Evolutionary conservation across 2,888 invertebrate species (phyloP).

Genomic region (Protodeltote pygarga): DNA sequence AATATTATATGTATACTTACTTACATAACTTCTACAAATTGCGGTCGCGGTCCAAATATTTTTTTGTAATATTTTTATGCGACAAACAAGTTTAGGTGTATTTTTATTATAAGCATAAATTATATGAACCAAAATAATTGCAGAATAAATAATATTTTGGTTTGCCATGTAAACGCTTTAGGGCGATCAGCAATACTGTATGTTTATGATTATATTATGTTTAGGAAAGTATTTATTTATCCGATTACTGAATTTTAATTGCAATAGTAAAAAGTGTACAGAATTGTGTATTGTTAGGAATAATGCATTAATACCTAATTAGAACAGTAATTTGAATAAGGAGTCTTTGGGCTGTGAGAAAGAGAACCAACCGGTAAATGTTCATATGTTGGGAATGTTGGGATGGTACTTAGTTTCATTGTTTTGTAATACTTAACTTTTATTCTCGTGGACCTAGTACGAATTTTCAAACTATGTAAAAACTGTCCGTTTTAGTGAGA

Average conservation of each 20-base stretch:
- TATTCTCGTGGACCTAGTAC: too few relatives aligned
- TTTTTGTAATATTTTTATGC: conserved; percentile 1
- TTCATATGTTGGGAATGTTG: conserved; percentile 19
- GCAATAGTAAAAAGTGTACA: conserved; percentile 31
- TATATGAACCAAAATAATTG: conserved; percentile 19
- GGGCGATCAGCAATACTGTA: conserved; percentile 17
- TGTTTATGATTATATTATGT: conserved; percentile 38
- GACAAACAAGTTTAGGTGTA: too few relatives aligned
- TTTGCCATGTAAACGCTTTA: conserved; percentile 34
- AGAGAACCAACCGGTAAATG: conserved; percentile 52
- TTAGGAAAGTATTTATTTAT: too few relatives aligned
- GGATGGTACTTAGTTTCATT: conserved; percentile 15
- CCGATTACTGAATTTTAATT: conserved; percentile 24
- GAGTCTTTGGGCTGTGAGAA: conserved; percentile 67
- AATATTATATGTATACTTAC: conserved; percentile 2
- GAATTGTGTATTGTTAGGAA: conserved; percentile 24
- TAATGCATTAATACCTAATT: conserved; percentile 33
- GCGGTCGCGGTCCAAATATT: conserved; percentile 17
- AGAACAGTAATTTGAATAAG: conserved; percentile 37
- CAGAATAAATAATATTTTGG: conserved; percentile 9
- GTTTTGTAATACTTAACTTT: conserved; percentile 24
- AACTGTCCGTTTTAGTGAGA: too few relatives aligned
- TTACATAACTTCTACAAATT: too few relatives aligned
- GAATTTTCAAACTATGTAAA: too few relatives aligned
- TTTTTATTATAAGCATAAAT: too few relatives aligned